These are phyloP conservation scores for Ligdia adustata DNA, from an alignment of 2,888 invertebrate species.

Conservation along the genomic window DNA sequence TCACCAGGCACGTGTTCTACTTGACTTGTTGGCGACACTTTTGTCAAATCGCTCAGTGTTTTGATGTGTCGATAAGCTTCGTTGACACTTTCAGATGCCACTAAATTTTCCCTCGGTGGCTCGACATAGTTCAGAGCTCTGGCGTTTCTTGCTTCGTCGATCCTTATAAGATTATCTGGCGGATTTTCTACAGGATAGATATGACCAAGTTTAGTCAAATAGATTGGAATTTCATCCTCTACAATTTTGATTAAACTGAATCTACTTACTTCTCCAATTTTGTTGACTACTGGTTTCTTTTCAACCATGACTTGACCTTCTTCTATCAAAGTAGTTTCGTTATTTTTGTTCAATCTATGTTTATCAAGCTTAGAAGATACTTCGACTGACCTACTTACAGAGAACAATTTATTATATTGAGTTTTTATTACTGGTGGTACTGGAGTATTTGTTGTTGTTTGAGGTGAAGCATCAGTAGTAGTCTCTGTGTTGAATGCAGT, in stretches of 20 bases:
- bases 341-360: constrained; percentile 82
- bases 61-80: constrained; percentile 75
- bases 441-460: constrained; percentile 47
- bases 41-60: constrained; percentile 43
- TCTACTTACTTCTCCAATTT: constrained; percentile 88
- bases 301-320: constrained; percentile 83
- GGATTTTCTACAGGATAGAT: constrained; percentile 78
- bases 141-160: constrained; percentile 79
- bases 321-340: constrained; percentile 78
- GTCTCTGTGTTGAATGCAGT: constrained; percentile 35
- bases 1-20: constrained; percentile 61
- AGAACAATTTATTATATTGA: constrained; percentile 85
- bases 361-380: constrained; percentile 87
- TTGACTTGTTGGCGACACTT: constrained; percentile 39
- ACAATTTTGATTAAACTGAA: constrained; percentile 88
- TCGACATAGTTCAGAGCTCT: constrained; percentile 70
- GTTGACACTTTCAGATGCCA: constrained; percentile 79
- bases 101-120: constrained; percentile 69
- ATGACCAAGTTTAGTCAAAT: constrained; percentile 74
- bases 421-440: constrained; percentile 69
- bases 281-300: constrained; percentile 84
- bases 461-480: constrained; percentile 41
- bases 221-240: constrained; percentile 83
- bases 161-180: constrained; percentile 75
- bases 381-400: constrained; percentile 88